Evolutionary conservation across 2,113 vertebrate species (phyloP), one percentile per base, ranked within the genome.

Genomic region (Notarius lentiginosus): DNA sequence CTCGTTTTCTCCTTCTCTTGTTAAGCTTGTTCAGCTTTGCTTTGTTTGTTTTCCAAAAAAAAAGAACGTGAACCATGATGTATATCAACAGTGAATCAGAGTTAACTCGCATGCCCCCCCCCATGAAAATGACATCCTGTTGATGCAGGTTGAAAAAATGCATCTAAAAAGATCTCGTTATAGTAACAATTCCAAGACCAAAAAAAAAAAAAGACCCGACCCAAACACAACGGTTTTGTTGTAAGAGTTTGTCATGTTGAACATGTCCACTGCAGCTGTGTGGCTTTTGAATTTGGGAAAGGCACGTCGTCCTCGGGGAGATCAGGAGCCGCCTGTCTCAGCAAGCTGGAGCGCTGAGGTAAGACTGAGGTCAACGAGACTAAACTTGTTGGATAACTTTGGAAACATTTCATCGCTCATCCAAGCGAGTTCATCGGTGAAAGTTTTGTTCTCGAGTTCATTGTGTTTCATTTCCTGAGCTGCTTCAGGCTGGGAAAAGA

Each of bases 281-380:
- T 83, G 70, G 49, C 60, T 86, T 47, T 51, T 60, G 53, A 41
- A 79, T 70, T 60, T 70, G 53, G 41, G 83, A 63, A 49, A n/a
- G 83, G 30, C 61, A n/a, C 76, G 75, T 87, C 60, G 49, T 63
- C 41, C 68, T 81, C 47, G 56, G 60, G 82, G 77, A 82, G 72
- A 24, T n/a, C 30, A 27, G 58, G 27, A 70, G 55, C 20, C 12
- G 56, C 86, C 63, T 88, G 84, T 82, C 70, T 47, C 49, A 79
- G 77, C 82, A 82, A 81, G 87, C 66, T 83, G 63, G 22, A 82
- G 73, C 65, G 47, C 79, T 84, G 76, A 68, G 65, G 41, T 82
- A 81, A 61, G 34, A 63, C 2, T 80, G 56, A 61, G 56, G 79
- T 81, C 79, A 81, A 47, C 34, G 9, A 41, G 30, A 81, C 18